Percentiles rank a stretch among this genome's conserved stretches.
Evolutionary conservation across 2,888 invertebrate species (phyloP).

Genomic region (Drosophila lacicola): DNA sequence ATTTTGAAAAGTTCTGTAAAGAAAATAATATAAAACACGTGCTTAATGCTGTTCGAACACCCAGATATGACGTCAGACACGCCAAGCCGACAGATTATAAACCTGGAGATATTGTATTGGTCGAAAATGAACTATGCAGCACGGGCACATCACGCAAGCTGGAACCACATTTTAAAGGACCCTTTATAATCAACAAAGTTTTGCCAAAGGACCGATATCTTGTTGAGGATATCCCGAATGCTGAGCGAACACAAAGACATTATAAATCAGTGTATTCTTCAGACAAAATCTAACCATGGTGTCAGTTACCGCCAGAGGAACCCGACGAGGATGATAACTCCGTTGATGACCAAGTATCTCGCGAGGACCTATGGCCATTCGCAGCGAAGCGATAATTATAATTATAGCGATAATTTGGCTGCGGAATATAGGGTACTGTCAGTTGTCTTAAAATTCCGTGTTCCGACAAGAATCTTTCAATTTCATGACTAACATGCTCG

Average conservation of each 20-base stretch:
- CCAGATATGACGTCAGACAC: background rate
- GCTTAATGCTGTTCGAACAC: too few species aligned
- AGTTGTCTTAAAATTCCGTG: background rate
- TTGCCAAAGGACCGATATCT: conserved; percentile 18
- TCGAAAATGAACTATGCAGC: conserved; percentile 25
- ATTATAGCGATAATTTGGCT: background rate
- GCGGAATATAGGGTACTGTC: background rate
- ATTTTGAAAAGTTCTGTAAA: too few species aligned
- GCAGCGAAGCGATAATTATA: too few species aligned
- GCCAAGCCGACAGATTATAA: background rate
- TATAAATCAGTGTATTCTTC: conserved; percentile 7
- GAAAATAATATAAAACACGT: too few species aligned
- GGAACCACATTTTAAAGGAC: conserved; percentile 26
- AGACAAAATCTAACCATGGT: conserved; percentile 8
- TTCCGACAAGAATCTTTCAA: background rate
- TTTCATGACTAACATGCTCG: background rate
- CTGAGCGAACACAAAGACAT: conserved; percentile 3
- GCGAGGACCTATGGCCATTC: too few species aligned
- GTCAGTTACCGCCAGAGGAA: background rate
- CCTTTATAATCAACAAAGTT: conserved; percentile 13
- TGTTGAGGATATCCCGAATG: conserved; percentile 14
- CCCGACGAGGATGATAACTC: too few species aligned
- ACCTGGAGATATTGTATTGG: background rate
- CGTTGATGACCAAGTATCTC: too few species aligned
- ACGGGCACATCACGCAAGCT: conserved; percentile 19